Evolutionary conservation across 2,113 vertebrate genomes (phyloP), one percentile per base, ranked within the genome.

Genomic region (Furnarius figulus): DNA sequence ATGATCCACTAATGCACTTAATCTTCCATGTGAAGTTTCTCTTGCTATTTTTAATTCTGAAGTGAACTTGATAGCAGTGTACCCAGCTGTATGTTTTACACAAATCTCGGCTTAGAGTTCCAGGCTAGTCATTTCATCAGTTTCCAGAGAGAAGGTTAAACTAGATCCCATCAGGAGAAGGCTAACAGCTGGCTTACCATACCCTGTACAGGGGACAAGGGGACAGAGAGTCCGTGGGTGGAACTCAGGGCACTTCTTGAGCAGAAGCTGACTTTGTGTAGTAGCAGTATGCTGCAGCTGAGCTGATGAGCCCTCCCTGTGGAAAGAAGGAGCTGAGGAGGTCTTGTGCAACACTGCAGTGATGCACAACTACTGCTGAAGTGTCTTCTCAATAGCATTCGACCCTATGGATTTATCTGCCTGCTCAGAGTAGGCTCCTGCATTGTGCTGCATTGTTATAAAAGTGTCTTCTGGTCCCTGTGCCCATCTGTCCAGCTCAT

Each of bases 41-140:
- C 79, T 35, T 76, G 78, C 93, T 97, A 92, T 95, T 95, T 96
- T 96, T 97, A 89, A 87, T 92, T 72, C 42, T 2, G 3, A 87
- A 83, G 78, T 52, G 67, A 96, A 95, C 87, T 66, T 72, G 78
- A 94, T 94, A 89, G 77, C 80, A 49, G 62, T 27, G 3, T 72
- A 47, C 49, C 44, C 58, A 80, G 71, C 59, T 49, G 67, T 63
- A 55, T 71, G 50, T 92, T 81, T 86, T 88, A 67, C 56, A 58
- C 56, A 84, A 46, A 56, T 31, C 84, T 72, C 2, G 0, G 49
- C 37, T 87, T 76, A 33, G 40, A 65, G 62, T 78, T 37, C n/a
- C 39, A 39, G 68, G 30, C 70, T 61, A 40, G 44, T 53, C 0
- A 56, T 88, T 94, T 90, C 42, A 25, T 80, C 7, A 3, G 7